Evolutionary conservation across 2,888 invertebrate species (phyloP).

Genomic region (Philereme vetulata): DNA sequence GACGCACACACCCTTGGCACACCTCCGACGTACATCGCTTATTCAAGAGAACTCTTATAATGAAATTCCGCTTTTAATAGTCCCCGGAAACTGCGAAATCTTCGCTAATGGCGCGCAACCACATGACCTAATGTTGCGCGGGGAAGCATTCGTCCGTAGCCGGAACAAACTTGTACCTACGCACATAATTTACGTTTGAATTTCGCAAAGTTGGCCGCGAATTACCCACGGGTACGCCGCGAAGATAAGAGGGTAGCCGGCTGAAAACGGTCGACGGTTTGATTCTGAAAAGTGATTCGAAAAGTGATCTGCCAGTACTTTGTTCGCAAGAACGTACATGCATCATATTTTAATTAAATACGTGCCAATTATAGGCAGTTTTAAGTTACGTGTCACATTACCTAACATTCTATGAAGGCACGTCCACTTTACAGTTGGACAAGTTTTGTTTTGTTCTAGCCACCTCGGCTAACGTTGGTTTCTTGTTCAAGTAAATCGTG

Average conservation of each 20-base stretch:
- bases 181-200: slow-evolving; percentile 37
- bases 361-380: too few relatives aligned
- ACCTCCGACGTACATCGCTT: slow-evolving; percentile 57
- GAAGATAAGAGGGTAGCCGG: slow-evolving; percentile 12
- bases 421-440: too few relatives aligned
- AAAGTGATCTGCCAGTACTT: slow-evolving; percentile 9
- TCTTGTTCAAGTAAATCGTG: slow-evolving; percentile 31
- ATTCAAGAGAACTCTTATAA: slow-evolving; percentile 70
- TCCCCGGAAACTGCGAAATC: slow-evolving; percentile 67
- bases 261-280: slow-evolving; percentile 19
- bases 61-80: slow-evolving; percentile 73
- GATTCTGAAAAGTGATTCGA: slow-evolving; percentile 17
- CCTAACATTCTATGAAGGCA: too few relatives aligned
- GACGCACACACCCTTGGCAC: slow-evolving; percentile 46
- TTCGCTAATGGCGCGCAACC: slow-evolving; percentile 70
- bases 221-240: slow-evolving; percentile 34
- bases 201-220: slow-evolving; percentile 45
- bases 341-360: too few relatives aligned
- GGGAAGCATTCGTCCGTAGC: slow-evolving; percentile 46
- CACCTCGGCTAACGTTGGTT: slow-evolving; percentile 40
- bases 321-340: too few relatives aligned
- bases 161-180: slow-evolving; percentile 24
- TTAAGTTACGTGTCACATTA: too few relatives aligned
- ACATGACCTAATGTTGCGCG: slow-evolving; percentile 60
- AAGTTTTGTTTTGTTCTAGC: not conserved